Base-by-base conservation (phyloP, 2,113 vertebrate species). In the Sardina pilchardus region DNA sequence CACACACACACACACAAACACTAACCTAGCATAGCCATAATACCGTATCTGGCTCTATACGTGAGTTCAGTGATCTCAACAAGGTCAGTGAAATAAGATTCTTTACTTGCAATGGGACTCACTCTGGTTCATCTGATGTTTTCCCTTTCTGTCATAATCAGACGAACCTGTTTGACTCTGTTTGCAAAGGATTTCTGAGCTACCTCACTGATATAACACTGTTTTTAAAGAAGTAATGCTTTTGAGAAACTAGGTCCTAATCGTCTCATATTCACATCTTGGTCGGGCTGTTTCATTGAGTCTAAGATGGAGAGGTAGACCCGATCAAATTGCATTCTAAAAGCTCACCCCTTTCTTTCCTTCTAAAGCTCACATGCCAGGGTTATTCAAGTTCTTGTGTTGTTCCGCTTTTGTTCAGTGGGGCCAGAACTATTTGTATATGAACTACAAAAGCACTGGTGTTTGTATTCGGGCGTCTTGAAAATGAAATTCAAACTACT, bases 361-460 rank as follows among this genome's bases (percentile, higher is more conserved):
- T 17, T 17, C 26, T 16, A 4, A 78, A 78, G 34, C 71, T 36
- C 71, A 30, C 71, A 78, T 78, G 19, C 71, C 34, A 36, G 16
- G 16, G 71, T 78, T 36, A 34, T 36, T 36, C 26, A 78, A 10
- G 71, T 36, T 78, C 71, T 36, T 1, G 12, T 78, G n/a, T 71
- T 71, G 63, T 67, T 67, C 59, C 34, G 71, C 30, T 36, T 78
- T 78, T 78, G 71, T 78, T 78, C 30, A 30, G 17, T 30, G 30
- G 71, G 71, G 71, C 36, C 4, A 78, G 4, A 78, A 78, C 71
- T 78, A 63, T 63, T 78, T 78, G 71, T 78, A 78, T 78, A 19
- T 30, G 63, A 16, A 36, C 30, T 78, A 78, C 71, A 78, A 78
- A 78, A 17, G 63, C 63, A 34, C 10, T 39, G 34, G 26, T 16